phyloP scores from a whole-genome alignment of 2,888 invertebrate genomes.

The Empis stercorea region DNA sequence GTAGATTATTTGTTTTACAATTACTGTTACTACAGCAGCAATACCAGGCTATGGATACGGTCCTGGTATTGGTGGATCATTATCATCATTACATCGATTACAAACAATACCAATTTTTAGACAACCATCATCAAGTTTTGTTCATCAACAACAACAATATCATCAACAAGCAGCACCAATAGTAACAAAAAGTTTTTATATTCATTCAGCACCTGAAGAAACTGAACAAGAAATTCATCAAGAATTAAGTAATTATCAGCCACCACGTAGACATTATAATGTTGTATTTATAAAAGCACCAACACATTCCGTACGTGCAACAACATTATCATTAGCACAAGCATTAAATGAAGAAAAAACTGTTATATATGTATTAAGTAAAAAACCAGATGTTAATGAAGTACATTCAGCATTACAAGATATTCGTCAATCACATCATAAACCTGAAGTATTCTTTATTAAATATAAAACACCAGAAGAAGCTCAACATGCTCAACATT shows the following conservation, averaged over 20 bases:
- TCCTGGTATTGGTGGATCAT: neutral
- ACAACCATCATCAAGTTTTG: neutral
- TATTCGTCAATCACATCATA: constrained; percentile 27
- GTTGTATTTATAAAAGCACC: constrained; percentile 35
- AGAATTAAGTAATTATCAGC: constrained; percentile 24
- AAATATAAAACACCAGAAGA: constrained; percentile 35
- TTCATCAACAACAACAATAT: neutral
- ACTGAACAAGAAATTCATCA: constrained; percentile 29
- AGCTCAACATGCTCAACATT: constrained; percentile 30
- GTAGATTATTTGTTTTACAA: too few species aligned
- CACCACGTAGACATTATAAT: constrained; percentile 32
- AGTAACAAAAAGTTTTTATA: constrained; percentile 33
- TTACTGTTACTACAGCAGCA: neutral
- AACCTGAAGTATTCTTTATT: constrained; percentile 36
- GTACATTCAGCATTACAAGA: constrained; percentile 29
- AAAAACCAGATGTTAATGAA: constrained; percentile 30
- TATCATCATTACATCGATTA: neutral
- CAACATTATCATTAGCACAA: constrained; percentile 28
- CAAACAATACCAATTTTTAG: neutral
- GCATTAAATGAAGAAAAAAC: constrained; percentile 33
- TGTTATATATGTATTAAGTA: constrained; percentile 33
- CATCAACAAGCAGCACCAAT: constrained; percentile 12
- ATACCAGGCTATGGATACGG: neutral
- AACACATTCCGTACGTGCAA: constrained; percentile 25
- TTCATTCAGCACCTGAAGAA: constrained; percentile 34